Conservation (phyloP, 2,113 vertebrate species). For the Saccopteryx leptura region DNA sequence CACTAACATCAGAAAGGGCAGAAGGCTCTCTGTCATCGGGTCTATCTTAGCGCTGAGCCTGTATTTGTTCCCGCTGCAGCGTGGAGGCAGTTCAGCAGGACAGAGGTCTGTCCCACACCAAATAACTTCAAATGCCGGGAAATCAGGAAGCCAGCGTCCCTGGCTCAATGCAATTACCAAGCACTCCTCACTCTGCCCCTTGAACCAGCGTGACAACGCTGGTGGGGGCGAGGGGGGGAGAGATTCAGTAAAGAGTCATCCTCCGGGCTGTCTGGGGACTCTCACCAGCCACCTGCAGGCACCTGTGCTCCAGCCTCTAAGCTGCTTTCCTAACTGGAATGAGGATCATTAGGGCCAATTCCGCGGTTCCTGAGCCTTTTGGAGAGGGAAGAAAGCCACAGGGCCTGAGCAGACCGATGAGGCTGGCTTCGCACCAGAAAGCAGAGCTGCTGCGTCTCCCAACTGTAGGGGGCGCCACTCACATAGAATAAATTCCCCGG, state of each 20-base stretch:
- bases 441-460: neutral
- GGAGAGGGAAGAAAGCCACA: neutral
- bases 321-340: neutral
- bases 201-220: neutral
- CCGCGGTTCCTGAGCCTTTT: neutral
- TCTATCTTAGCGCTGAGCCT: neutral
- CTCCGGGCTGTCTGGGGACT: neutral
- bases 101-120: neutral
- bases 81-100: neutral
- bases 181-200: neutral
- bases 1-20: neutral
- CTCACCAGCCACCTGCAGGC: neutral
- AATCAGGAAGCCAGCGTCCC: neutral
- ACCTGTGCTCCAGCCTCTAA: neutral
- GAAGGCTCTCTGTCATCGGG: neutral
- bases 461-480: neutral
- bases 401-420: too few species aligned
- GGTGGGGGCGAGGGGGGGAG: too few species aligned
- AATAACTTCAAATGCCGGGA: neutral
- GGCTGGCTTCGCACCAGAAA: neutral
- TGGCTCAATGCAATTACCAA: neutral
- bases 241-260: neutral
- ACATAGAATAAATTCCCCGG: fast-evolving
- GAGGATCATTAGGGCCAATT: neutral
- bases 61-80: neutral